phyloP scores from a whole-genome alignment of 2,888 invertebrate species.

The Odontocolon sp. region DNA sequence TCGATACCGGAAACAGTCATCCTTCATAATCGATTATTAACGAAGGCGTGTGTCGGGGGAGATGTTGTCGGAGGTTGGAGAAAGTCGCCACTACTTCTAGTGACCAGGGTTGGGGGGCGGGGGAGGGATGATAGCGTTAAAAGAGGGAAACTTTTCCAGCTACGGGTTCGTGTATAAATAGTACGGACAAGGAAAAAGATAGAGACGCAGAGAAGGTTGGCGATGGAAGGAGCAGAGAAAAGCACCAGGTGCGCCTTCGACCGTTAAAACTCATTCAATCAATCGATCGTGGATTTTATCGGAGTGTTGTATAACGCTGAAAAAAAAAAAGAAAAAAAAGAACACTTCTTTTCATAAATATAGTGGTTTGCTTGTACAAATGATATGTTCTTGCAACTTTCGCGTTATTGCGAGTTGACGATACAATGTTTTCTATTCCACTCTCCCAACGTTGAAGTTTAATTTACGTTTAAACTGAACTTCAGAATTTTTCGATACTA shows the following conservation, averaged over 20 bases:
- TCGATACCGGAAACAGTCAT: constrained; percentile 72
- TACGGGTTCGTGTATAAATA: constrained; percentile 48
- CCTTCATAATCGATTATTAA: constrained; percentile 79
- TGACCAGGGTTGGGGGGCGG: constrained; percentile 3
- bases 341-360: constrained; percentile 35
- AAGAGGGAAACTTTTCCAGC: constrained; percentile 42
- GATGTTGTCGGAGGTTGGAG: constrained; percentile 35
- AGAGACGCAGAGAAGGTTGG: constrained; percentile 51
- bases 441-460: no score
- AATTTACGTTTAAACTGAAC: no score
- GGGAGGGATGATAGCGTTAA: constrained; percentile 20
- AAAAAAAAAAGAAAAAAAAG: constrained; percentile 13
- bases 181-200: neutral
- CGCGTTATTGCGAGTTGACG: neutral
- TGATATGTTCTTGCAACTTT: constrained; percentile 14
- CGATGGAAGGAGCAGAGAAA: constrained; percentile 64
- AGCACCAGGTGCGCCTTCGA: constrained; percentile 70
- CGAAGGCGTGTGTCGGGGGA: constrained; percentile 65
- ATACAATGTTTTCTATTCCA: neutral
- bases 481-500: no score
- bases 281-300: constrained; percentile 67
- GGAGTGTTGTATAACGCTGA: constrained; percentile 10
- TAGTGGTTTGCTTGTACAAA: neutral
- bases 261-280: constrained; percentile 72
- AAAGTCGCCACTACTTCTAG: constrained; percentile 23